Conservation (phyloP, 2,888 invertebrate species). For the Stomorhina lunata region DNA sequence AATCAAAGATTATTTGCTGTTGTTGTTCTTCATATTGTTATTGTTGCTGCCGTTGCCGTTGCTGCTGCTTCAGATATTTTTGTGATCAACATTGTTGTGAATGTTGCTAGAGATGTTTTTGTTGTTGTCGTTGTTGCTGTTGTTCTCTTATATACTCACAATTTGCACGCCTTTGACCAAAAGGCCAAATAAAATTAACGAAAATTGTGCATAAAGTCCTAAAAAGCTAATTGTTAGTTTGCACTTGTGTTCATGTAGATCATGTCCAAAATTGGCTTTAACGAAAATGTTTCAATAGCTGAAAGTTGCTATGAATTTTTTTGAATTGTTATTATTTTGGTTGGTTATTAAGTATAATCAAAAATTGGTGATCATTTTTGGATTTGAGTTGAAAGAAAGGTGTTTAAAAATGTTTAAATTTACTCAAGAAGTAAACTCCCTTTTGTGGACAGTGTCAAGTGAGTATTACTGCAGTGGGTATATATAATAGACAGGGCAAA, state of each 20-base stretch:
- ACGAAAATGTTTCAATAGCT: constrained; percentile 54
- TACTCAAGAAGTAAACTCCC: too few relatives aligned
- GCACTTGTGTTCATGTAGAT: constrained; percentile 66
- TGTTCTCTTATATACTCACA: constrained; percentile 51
- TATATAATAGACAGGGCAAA: too few relatives aligned
- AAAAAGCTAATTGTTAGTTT: constrained; percentile 66
- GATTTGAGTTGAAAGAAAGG: too few relatives aligned
- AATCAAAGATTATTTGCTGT: constrained; percentile 62
- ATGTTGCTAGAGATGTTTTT: constrained; percentile 13
- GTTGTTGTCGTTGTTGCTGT: constrained; percentile 17
- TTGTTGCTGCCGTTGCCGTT: constrained; percentile 5
- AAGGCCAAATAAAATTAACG: constrained; percentile 69
- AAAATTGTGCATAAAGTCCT: constrained; percentile 68
- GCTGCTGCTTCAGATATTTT: constrained; percentile 20
- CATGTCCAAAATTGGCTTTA: constrained; percentile 64
- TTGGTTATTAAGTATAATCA: not conserved
- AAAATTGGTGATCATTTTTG: too few relatives aligned
- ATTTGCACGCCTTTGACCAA: constrained; percentile 70
- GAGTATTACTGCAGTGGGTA: too few relatives aligned
- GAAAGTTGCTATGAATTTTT: not conserved
- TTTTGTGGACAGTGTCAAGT: too few relatives aligned
- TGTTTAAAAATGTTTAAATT: too few relatives aligned
- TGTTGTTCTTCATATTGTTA: constrained; percentile 5
- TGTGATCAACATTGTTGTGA: constrained; percentile 41
- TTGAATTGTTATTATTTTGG: not conserved